Percentiles rank a stretch among this genome's conserved stretches.
Evolutionary conservation across 1,140 invertebrate species (phyloP).

Genomic region (Drosophila pseudoobscura): DNA sequence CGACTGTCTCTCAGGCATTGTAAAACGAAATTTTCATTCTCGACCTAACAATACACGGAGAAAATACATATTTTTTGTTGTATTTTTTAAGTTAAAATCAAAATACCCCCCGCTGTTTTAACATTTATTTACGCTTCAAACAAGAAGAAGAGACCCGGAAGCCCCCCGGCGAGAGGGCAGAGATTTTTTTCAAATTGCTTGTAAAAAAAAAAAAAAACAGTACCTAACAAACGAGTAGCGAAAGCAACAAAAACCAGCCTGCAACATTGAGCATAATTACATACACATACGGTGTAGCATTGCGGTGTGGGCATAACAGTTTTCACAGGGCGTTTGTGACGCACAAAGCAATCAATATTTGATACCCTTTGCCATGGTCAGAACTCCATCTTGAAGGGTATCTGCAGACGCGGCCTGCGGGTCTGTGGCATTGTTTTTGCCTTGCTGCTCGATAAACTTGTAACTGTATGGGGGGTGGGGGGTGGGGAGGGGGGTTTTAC

Average conservation of each 20-base stretch:
- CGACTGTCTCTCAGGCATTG: too few relatives aligned
- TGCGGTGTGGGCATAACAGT: too few relatives aligned
- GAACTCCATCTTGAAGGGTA: too few relatives aligned
- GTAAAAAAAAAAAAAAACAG: slow-evolving; percentile 62
- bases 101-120: slow-evolving; percentile 35
- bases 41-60: not conserved
- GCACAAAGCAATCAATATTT: too few relatives aligned
- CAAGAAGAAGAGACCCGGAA: slow-evolving; percentile 11
- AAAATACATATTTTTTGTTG: not conserved
- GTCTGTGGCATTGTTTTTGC: slow-evolving; percentile 13
- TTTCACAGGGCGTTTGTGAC: too few relatives aligned
- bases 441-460: slow-evolving; percentile 49
- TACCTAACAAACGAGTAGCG: slow-evolving; percentile 36
- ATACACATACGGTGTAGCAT: too few relatives aligned
- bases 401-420: too few relatives aligned
- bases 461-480: slow-evolving; percentile 33
- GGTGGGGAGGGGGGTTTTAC: slow-evolving; percentile 38
- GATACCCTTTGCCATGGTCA: too few relatives aligned
- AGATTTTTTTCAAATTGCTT: slow-evolving; percentile 77
- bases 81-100: slow-evolving; percentile 16
- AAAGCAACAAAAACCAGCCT: slow-evolving; percentile 54
- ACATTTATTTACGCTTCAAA: slow-evolving; percentile 59
- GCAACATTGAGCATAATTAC: slow-evolving; percentile 46
- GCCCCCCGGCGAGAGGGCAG: slow-evolving; percentile 40
- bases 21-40: too few relatives aligned